Evolutionary conservation across 2,113 vertebrate species (phyloP), one percentile per base, ranked within the genome.

Genomic region (Notothenia coriiceps): DNA sequence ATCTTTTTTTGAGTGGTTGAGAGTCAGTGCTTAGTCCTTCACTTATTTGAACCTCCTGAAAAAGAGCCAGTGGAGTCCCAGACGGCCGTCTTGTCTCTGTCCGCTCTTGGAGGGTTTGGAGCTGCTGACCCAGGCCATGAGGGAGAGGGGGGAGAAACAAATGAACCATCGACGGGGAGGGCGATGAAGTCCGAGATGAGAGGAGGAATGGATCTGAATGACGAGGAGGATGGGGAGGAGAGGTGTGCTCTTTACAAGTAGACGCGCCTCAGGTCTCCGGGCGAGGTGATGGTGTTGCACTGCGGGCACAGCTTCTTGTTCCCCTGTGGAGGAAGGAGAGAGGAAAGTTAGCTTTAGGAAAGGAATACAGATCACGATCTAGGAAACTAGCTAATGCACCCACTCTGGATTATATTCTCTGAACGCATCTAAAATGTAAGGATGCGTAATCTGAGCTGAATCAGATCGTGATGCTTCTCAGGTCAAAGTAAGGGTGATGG

Each of bases 261-360:
- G 90, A 99, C 98, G 77, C 98, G 98, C 82, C 98, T 95, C 86
- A 99, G 96, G 94, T 99, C 98, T 91, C 98, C 98, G 0, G 98
- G 98, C 8, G 98, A 98, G 3, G 98, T 99, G 96, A 99, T 99
- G 93, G 98, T 99, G 95, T 99, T 99, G 91, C 98, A 99, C 94
- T 99, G 98, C 62, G 98, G 98, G 92, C 98, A 99, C 56, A 99
- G 96, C 94, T 99, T 99, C 96, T 99, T 99, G 92, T 98, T 98
- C 79, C 98, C 98, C 98, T 99, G 95, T 51, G 88, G 86, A 14
- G 70, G 56, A 89, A 0, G 44, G 46, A 87, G 59, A 70, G 76
- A 80, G 75, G 0, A 33, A 0, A 11, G 60, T 88, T 61, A 87
- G 80, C 6, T 44, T 14, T 2, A 43, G 20, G 70, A 49, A 70